Conservation (phyloP, 1,140 invertebrate genomes). For the Ericerus pela region DNA sequence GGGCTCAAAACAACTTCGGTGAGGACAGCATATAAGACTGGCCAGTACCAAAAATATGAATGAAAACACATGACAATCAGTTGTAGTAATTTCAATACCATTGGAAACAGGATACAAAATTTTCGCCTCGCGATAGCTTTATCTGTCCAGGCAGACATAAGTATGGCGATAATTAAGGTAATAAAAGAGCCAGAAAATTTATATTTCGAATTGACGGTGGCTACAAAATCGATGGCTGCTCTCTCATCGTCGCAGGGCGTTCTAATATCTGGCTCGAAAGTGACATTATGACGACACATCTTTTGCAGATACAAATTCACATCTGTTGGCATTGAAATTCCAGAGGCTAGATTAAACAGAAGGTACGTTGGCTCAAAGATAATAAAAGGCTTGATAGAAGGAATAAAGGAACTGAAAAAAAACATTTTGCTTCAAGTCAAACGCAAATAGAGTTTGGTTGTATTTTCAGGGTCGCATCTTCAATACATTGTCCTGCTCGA, state of each 20-base stretch:
- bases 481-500: too few species aligned
- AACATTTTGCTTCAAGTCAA: too few species aligned
- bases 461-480: too few species aligned
- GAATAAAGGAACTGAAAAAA: too few species aligned
- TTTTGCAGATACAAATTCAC: slow-evolving; percentile 3
- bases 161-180: slow-evolving; percentile 23
- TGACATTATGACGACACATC: background rate
- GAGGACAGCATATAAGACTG: slow-evolving; percentile 11
- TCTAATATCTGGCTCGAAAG: background rate
- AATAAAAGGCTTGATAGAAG: too few species aligned
- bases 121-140: slow-evolving; percentile 29
- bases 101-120: slow-evolving; percentile 32
- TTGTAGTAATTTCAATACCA: slow-evolving; percentile 20
- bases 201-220: background rate
- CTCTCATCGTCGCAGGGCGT: background rate
- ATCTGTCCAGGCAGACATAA: slow-evolving; percentile 24
- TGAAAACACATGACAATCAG: slow-evolving; percentile 12
- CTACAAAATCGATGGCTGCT: background rate
- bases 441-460: too few species aligned
- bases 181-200: slow-evolving; percentile 5
- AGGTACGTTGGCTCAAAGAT: too few species aligned
- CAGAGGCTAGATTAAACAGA: too few species aligned
- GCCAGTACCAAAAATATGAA: slow-evolving; percentile 20
- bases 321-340: too few species aligned
- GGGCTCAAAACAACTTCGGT: slow-evolving; percentile 11